Base-by-base conservation (phyloP, 2,888 invertebrate species). In the Spilosoma lubricipeda region DNA sequence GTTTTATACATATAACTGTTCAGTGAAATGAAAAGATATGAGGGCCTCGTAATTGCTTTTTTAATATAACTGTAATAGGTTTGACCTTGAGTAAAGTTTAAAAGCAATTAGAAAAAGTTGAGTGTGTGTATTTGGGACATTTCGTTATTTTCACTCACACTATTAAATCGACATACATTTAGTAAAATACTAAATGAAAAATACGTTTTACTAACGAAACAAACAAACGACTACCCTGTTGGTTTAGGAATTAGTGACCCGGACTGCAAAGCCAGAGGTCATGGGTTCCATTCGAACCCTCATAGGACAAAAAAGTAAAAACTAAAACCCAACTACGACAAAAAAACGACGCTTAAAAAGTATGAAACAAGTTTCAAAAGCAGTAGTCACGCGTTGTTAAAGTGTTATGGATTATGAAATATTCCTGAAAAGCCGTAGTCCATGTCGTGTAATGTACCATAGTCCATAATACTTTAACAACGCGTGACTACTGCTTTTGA, bases 81-180 rank as follows among this genome's bases (percentile, higher is more conserved):
- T 63, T 70, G 72, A 15, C 72, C 72, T 75, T 72, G 75, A 72
- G 66, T 42, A 56, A 67, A 68, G 36, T 71, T 71, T 33, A 63
- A 27, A 65, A 64, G 68, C 30, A 71, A 75, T 75, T 75, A 75
- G 64, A 64, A 75, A 68, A 64, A 52, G 27, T 67, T 67, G 30
- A 42, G 56, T 66, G 45, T 70, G 48, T 71, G 59, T 65, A 23
- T 67, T 72, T 66, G n/a, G 36, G 48, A 0, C 66, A 18, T 36
- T 18, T 30, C 23, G n/a, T 39, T 66, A 67, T 66, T 65, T 39
- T 56, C 2, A 42, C 56, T 42, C 67, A 72, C 30, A 56, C 56
- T 39, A 72, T 72, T n/a, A 8, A 52, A 52, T 67, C 42, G 56
- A 67, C 42, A 72, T 39, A 39, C 39, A 23, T 52, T 8, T 56